Evolutionary conservation across 2,888 invertebrate species (phyloP).

Genomic region (Brachypalpus laphriformis): DNA sequence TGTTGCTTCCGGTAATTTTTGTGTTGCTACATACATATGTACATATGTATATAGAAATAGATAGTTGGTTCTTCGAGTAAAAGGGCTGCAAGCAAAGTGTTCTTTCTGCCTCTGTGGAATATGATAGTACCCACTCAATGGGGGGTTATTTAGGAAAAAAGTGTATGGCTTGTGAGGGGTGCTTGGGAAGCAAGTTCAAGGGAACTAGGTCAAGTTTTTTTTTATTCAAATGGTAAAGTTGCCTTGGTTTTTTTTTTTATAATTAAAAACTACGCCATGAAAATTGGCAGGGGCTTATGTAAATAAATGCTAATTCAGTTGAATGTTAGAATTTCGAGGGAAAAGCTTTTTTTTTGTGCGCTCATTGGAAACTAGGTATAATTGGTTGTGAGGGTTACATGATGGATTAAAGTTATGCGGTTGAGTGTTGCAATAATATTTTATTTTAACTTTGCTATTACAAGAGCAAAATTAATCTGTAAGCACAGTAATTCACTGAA

Average conservation of each 20-base stretch:
- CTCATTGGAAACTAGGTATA: slow-evolving; percentile 16
- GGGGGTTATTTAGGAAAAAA: neutral
- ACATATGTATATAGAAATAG: neutral
- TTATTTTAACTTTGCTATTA: neutral
- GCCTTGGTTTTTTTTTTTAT: slow-evolving; percentile 7
- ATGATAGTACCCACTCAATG: neutral
- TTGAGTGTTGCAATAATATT: slow-evolving; percentile 5
- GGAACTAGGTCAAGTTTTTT: slow-evolving; percentile 51
- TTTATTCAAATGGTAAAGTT: slow-evolving; percentile 41
- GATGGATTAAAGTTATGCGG: neutral
- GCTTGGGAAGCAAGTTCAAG: slow-evolving; percentile 54
- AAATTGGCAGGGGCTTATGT: slow-evolving; percentile 56
- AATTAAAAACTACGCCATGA: slow-evolving; percentile 59
- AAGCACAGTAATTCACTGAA: neutral
- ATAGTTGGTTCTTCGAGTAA: neutral
- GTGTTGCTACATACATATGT: too few species aligned
- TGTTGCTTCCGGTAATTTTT: slow-evolving; percentile 13
- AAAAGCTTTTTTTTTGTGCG: slow-evolving; percentile 2
- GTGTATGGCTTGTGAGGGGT: neutral
- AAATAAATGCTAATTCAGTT: slow-evolving; percentile 53
- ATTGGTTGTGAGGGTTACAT: slow-evolving; percentile 13
- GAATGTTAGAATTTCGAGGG: slow-evolving; percentile 17
- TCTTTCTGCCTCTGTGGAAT: neutral
- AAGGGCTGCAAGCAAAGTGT: slow-evolving; percentile 1
- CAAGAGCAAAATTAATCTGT: neutral